Evolutionary conservation across 2,797 vertebrate genomes (phyloP).

Genomic region (Ctenopoma multispine): DNA sequence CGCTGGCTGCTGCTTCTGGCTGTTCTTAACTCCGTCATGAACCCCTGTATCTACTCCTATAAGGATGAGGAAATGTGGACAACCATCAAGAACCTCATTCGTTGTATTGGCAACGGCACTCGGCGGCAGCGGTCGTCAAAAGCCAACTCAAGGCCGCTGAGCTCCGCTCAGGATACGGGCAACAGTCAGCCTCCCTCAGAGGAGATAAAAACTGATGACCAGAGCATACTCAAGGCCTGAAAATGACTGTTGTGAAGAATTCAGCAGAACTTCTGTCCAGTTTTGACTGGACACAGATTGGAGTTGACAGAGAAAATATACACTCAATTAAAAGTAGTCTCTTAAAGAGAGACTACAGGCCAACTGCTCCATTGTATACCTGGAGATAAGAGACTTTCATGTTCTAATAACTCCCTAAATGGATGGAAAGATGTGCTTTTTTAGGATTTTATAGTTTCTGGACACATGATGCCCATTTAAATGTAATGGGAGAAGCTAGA

Average conservation of each 20-base stretch:
- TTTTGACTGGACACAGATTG: conserved; percentile 11
- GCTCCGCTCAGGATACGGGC: conserved; percentile 75
- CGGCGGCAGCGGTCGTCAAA: conserved; percentile 81
- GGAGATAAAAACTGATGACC: conserved; percentile 71
- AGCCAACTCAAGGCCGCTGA: conserved; percentile 76
- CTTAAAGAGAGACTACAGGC: conserved; percentile 25
- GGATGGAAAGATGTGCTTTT: conserved; percentile 17
- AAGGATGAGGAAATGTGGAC: conserved; percentile 97
- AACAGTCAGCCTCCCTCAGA: conserved; percentile 77
- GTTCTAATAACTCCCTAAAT: conserved; percentile 25
- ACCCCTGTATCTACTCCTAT: conserved; percentile 98
- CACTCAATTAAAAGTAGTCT: not conserved
- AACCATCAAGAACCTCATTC: conserved; percentile 92
- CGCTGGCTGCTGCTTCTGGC: conserved; percentile 95
- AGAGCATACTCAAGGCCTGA: conserved; percentile 75
- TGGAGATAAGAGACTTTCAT: conserved; percentile 25
- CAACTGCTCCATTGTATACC: conserved; percentile 4
- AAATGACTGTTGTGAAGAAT: not conserved
- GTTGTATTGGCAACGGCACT: conserved; percentile 85
- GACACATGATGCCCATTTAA: conserved; percentile 2
- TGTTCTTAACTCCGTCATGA: conserved; percentile 95
- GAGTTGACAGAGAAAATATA: conserved; percentile 30
- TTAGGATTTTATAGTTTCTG: conserved; percentile 24
- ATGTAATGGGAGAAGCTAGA: conserved; percentile 12
- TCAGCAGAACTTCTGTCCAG: conserved; percentile 13